Base-by-base conservation (phyloP, 2,888 invertebrate species). In the Drosophila mimetica region DNA sequence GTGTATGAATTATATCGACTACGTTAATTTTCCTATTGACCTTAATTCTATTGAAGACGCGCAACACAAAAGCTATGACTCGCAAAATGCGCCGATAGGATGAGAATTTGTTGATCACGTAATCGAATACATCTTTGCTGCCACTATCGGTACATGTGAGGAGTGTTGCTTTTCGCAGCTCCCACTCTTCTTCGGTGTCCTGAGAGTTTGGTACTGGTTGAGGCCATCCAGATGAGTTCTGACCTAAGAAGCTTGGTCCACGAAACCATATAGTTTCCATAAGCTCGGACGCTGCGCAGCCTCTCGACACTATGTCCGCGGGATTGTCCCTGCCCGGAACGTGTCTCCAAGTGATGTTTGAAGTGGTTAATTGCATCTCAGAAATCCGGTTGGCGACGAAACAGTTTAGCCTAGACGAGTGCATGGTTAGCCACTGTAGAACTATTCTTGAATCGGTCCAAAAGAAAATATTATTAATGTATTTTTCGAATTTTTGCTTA, bases 401-500 rank as follows among this genome's bases (percentile, higher is more conserved):
- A 7, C 30, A 32, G 32, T n/a, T 32, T 32, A 32, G 32, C 32
- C 13, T 13, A 4, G 32, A 32, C 32, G 32, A 32, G 32, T 32
- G 32, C n/a, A 32, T 32, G 32, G 32, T n/a, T 4, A 32, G n/a
- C 32, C 13, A 32, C 32, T 32, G 32, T 13, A 32, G n/a, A 32
- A 32, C 11, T 32, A n/a, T 32, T 32, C 32, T 32, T 11, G 32
- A 32, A n/a, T 32, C 32, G 8, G 32, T 32, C 36, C 36, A 16
- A 36, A 36, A 36, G 36, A 36, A 36, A 36, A 36, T 14, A 3
- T 14, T 16, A 36, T 36, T 6, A 14, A 36, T 36, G 14, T 36
- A 36, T 36, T 36, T 36, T 36, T 36, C 34, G 34, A 34, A 34
- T 34, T 34, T n/a, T n/a, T 34, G n/a, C 34, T 34, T 34, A 34